A percentile compares a stretch with the other conserved stretches of the same genome.
Conservation (phyloP, 2,888 invertebrate genomes). For the Girardia tigrina region DNA sequence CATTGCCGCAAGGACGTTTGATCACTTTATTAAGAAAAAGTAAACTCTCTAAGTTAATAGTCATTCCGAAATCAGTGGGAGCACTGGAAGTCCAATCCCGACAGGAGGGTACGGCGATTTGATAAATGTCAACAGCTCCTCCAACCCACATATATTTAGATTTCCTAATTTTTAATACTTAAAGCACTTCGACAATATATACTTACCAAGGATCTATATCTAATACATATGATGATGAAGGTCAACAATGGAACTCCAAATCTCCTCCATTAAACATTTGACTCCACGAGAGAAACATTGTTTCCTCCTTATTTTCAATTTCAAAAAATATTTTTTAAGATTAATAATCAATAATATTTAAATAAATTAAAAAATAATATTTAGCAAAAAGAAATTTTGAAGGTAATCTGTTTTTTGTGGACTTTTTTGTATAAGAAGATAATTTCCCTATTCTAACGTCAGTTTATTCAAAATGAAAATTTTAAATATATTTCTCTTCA, state of each 20-base stretch:
- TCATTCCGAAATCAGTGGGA: constrained; percentile 13
- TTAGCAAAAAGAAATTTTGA: too few species aligned
- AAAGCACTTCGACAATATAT: too few species aligned
- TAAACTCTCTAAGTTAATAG: background rate
- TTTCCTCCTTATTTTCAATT: too few species aligned
- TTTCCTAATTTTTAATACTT: too few species aligned
- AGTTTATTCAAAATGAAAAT: too few species aligned
- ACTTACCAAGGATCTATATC: constrained; percentile 13
- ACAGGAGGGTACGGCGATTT: background rate
- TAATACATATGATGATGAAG: constrained; percentile 9
- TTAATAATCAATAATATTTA: too few species aligned
- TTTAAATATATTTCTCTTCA: too few species aligned
- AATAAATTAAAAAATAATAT: too few species aligned
- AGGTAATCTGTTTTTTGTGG: too few species aligned
- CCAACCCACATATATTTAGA: constrained; percentile 11
- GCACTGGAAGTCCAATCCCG: constrained; percentile 3
- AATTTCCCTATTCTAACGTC: too few species aligned
- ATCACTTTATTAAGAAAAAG: constrained; percentile 3
- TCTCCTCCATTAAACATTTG: constrained; percentile 2
- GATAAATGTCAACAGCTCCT: background rate
- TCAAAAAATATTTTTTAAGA: too few species aligned
- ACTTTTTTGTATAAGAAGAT: too few species aligned
- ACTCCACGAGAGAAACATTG: background rate
- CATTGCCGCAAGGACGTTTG: background rate
- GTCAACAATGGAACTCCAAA: background rate